Conservation (phyloP, 64 coral and sea anemone species). For the Montipora sp. region DNA sequence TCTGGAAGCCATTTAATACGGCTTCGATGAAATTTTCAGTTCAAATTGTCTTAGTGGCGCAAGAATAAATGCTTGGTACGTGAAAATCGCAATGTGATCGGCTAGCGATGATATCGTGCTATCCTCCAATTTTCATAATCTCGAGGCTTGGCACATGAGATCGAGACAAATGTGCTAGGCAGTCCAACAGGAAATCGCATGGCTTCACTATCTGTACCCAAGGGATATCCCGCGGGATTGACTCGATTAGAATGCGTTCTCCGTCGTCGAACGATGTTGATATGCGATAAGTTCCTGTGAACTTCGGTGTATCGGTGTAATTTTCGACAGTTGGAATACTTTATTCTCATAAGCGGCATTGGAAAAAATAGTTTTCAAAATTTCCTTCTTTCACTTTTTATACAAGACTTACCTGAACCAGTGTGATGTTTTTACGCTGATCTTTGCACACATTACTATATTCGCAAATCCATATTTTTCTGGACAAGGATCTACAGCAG, state of each 20-base stretch:
- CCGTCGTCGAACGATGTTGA: not conserved
- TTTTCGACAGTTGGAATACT: constrained; percentile 1
- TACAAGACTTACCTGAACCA: not conserved
- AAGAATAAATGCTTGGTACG: too few species aligned
- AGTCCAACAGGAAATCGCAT: too few species aligned
- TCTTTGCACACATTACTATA: not conserved
- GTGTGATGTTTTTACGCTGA: not conserved
- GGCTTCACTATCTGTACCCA: too few species aligned
- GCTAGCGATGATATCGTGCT: too few species aligned
- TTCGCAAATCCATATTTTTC: not conserved
- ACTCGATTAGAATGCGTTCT: not conserved
- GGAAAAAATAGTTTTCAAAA: not conserved
- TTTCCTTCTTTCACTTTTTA: not conserved
- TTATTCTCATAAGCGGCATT: not conserved
- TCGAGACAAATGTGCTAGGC: too few species aligned
- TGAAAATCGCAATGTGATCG: too few species aligned
- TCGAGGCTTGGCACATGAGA: too few species aligned
- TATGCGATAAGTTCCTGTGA: constrained; percentile 20
- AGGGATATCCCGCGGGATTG: too few species aligned
- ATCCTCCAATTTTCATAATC: too few species aligned
- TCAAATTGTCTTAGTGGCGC: too few species aligned
- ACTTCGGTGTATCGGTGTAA: constrained; percentile 39
- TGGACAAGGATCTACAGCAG: not conserved
- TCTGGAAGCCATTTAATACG: too few species aligned
- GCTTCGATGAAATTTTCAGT: too few species aligned